phyloP scores from a whole-genome alignment of 2,888 invertebrate species.

The Lymantria monacha region DNA sequence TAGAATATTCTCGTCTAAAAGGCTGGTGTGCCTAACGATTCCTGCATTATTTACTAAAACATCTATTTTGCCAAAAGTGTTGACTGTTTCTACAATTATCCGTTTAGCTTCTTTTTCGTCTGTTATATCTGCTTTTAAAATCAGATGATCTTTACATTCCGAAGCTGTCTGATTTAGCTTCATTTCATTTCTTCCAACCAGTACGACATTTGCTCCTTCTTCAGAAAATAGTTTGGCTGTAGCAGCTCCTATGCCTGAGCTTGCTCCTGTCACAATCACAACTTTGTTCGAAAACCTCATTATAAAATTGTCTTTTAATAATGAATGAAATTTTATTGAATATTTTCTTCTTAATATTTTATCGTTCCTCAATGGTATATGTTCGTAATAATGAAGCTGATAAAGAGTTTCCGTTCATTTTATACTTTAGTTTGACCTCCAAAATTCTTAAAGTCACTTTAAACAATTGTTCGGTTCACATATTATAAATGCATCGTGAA shows the following conservation, averaged over 20 bases:
- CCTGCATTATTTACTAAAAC: slow-evolving; percentile 47
- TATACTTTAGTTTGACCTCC: slow-evolving; percentile 1
- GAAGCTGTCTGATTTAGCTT: slow-evolving; percentile 82
- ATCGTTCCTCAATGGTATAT: background rate
- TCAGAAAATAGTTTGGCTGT: slow-evolving; percentile 84
- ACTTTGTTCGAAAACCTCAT: slow-evolving; percentile 67
- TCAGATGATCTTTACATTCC: slow-evolving; percentile 27
- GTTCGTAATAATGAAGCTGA: background rate
- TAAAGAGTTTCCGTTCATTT: background rate
- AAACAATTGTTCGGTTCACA: too few species aligned
- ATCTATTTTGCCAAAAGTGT: slow-evolving; percentile 37
- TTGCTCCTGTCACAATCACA: slow-evolving; percentile 83
- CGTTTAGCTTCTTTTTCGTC: slow-evolving; percentile 36
- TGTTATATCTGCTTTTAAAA: slow-evolving; percentile 40
- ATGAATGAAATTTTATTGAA: background rate
- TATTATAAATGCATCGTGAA: background rate
- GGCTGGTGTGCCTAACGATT: slow-evolving; percentile 20
- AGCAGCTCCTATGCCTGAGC: slow-evolving; percentile 87
- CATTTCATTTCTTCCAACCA: slow-evolving; percentile 84
- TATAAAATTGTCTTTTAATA: background rate
- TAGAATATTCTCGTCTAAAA: slow-evolving; percentile 25
- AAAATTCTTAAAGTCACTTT: too few species aligned
- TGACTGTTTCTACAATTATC: slow-evolving; percentile 36
- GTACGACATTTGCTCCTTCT: slow-evolving; percentile 81
- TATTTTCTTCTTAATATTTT: background rate